Evolutionary conservation across 1,140 invertebrate genomes (phyloP).

Genomic region (Philotrypesis tridentata): DNA sequence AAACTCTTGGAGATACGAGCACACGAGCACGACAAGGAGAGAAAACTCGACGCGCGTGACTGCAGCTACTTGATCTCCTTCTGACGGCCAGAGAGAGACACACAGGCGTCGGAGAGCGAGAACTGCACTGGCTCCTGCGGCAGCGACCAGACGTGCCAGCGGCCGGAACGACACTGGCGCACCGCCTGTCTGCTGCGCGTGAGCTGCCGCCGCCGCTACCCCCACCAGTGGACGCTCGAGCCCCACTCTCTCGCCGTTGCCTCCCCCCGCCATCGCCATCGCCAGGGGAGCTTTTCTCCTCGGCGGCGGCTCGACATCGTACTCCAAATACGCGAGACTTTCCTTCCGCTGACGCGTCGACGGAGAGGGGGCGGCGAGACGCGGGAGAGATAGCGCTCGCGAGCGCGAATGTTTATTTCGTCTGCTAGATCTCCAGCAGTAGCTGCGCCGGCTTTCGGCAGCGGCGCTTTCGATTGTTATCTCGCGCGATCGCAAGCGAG

Average conservation of each 20-base stretch:
- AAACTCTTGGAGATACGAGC: neutral
- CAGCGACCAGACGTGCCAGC: constrained; percentile 60
- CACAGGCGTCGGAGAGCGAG: neutral
- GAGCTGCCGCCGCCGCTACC: constrained; percentile 42
- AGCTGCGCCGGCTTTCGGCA: constrained; percentile 8
- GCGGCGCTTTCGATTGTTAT: constrained; percentile 32
- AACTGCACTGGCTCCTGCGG: neutral
- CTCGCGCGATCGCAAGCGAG: too few relatives aligned
- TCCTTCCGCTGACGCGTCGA: constrained; percentile 53
- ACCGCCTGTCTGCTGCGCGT: constrained; percentile 54
- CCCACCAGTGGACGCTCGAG: constrained; percentile 29
- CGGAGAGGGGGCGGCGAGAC: neutral
- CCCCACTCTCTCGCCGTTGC: constrained; percentile 41
- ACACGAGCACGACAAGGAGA: constrained; percentile 3
- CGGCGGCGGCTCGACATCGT: constrained; percentile 51
- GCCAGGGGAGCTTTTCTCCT: too few relatives aligned
- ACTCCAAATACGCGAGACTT: constrained; percentile 55
- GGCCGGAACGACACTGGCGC: constrained; percentile 69
- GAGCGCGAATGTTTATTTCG: constrained; percentile 28
- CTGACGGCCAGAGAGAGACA: neutral
- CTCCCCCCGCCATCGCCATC: constrained; percentile 35
- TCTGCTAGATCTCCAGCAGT: neutral
- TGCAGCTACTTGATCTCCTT: neutral
- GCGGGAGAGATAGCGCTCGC: neutral
- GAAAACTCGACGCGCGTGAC: neutral